phyloP scores from a whole-genome alignment of 1,140 invertebrate genomes.

The Drosophila lini region DNA sequence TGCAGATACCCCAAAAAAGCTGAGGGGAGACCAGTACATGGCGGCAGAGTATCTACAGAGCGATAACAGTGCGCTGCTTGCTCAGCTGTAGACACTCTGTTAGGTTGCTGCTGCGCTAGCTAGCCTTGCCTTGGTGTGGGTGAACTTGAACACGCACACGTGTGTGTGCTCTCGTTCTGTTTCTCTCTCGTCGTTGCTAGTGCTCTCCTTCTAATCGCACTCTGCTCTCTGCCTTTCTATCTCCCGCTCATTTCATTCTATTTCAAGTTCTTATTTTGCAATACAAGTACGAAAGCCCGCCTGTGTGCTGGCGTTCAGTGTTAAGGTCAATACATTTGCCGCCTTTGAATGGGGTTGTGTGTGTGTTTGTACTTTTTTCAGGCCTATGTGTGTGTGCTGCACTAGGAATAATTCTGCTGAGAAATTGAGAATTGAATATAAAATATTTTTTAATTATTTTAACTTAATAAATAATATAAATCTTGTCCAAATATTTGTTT shows the following conservation, averaged over 20 bases:
- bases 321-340: constrained; percentile 80
- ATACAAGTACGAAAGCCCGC: constrained; percentile 12
- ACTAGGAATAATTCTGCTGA: constrained; percentile 4
- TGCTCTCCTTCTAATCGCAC: constrained; percentile 29
- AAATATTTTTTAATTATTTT: not conserved
- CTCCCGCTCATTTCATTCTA: constrained; percentile 38
- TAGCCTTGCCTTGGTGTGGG: constrained; percentile 69
- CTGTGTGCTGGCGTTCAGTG: constrained; percentile 64
- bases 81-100: constrained; percentile 71
- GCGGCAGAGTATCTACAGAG: constrained; percentile 21
- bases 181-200: constrained; percentile 21
- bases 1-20: constrained; percentile 38
- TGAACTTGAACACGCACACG: constrained; percentile 70
- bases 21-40: not conserved
- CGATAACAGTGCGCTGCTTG: constrained; percentile 65
- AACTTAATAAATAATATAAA: not conserved
- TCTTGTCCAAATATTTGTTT: too few species aligned
- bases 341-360: constrained; percentile 26
- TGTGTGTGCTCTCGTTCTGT: constrained; percentile 16
- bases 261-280: constrained; percentile 70
- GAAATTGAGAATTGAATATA: too few species aligned
- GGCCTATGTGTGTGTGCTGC: not conserved
- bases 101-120: constrained; percentile 2
- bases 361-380: constrained; percentile 5
- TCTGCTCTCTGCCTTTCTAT: constrained; percentile 19